Evolutionary conservation across 2,888 invertebrate species (phyloP).

Genomic region (Synanthedon formicaeformis): DNA sequence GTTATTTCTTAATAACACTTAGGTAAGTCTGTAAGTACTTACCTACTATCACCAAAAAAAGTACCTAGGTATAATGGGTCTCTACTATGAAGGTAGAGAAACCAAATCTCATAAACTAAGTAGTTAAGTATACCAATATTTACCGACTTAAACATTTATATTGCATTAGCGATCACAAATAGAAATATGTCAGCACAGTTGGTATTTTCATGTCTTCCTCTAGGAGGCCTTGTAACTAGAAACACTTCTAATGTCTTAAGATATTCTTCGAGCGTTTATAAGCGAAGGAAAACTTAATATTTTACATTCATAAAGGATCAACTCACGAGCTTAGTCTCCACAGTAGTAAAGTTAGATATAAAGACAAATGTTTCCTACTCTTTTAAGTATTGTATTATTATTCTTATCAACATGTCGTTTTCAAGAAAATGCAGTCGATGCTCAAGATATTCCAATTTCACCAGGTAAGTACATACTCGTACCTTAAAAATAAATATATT

Average conservation of each 20-base stretch:
- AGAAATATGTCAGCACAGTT: not conserved
- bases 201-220: not conserved
- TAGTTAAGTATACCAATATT: no score
- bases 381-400: constrained; percentile 13
- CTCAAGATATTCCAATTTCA: constrained; percentile 43
- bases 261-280: not conserved
- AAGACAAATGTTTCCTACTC: constrained; percentile 19
- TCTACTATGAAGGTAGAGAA: no score
- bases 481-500: constrained; percentile 5
- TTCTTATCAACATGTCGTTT: constrained; percentile 26
- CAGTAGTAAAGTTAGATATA: not conserved
- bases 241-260: not conserved
- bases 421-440: constrained; percentile 27
- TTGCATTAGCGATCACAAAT: not conserved
- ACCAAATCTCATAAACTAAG: no score
- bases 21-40: no score
- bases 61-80: no score
- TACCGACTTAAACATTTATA: not conserved
- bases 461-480: no score
- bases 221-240: not conserved
- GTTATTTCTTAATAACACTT: no score
- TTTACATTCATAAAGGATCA: not conserved
- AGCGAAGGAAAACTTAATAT: not conserved
- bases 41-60: no score
- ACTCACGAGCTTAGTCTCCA: not conserved